Evolutionary conservation across 2,888 invertebrate species (phyloP), one percentile per base, ranked within the genome.

Genomic region (Ichneumoninae sp.): DNA sequence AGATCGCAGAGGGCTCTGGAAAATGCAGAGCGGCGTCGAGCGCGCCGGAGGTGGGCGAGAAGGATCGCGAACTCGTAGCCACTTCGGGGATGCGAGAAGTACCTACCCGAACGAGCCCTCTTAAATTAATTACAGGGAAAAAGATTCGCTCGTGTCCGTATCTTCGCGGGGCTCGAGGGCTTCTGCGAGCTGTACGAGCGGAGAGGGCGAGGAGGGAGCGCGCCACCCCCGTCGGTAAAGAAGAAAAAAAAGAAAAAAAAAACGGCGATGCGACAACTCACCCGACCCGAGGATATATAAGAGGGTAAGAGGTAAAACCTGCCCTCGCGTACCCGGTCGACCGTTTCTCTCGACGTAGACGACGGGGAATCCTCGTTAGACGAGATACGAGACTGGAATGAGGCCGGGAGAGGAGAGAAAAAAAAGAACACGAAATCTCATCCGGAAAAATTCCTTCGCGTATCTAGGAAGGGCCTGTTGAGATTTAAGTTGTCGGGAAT

Each of bases 71-170:
- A 13, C 44, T 52, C 47, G 19, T 1, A 68, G 22, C 57, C 77
- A 63, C 66, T 68, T 47, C 44, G 44, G 30, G 44, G 54, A 36
- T 47, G 19, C 44, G 44, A 54, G 82, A 77, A 86, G 84, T 77
- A 66, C 54, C 68, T 77, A 66, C 54, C 63, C 89, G 87, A 89
- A 88, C 88, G 90, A 90, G 92, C 91, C 92, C 92, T 91, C 92
- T 93, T 92, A 92, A 93, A 93, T 93, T 93, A 93, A 93, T 93
- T 93, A 93, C 92, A 92, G 91, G 91, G 92, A 92, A 93, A 92
- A 81, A 92, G 91, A 91, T 92, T 90, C 91, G 90, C 89, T 90
- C 88, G 83, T 83, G 88, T 90, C 90, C 77, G 89, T 89, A 90
- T 89, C 88, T 88, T 88, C 82, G 81, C 69, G 73, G 71, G 77